These are phyloP conservation scores for Pogona vitticeps DNA, from an alignment of 2,113 vertebrate species.

Conservation along the genomic window DNA sequence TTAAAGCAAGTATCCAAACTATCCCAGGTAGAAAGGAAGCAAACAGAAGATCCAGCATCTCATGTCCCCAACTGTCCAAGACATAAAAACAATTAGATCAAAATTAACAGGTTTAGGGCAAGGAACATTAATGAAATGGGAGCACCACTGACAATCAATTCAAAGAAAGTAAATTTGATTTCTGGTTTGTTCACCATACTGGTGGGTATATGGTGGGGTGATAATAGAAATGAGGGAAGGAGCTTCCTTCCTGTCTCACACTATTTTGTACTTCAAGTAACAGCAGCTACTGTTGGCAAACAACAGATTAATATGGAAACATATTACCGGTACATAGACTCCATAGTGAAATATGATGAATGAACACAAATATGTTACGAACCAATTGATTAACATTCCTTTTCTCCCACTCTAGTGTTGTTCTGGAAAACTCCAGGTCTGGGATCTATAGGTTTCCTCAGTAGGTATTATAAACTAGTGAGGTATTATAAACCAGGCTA, in stretches of 20 bases:
- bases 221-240: not conserved
- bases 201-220: too few relatives aligned
- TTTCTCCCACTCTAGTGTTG: not conserved
- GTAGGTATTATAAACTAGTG: too few relatives aligned
- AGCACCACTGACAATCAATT: not conserved
- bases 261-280: not conserved
- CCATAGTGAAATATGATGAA: not conserved
- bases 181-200: not conserved
- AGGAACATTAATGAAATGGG: not conserved
- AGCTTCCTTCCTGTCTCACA: not conserved
- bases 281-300: not conserved
- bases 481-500: not conserved
- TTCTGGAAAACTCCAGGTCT: not conserved
- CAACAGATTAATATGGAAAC: too few relatives aligned
- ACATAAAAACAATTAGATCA: not conserved
- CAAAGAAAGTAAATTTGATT: not conserved
- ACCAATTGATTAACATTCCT: not conserved
- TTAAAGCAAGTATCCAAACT: not conserved
- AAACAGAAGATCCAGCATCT: not conserved
- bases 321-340: too few relatives aligned
- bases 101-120: conserved; percentile 3
- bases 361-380: not conserved
- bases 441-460: not conserved
- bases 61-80: not conserved
- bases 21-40: not conserved